These are phyloP conservation scores for Sebastes taczanowskii DNA, from an alignment of 2,797 vertebrate genomes.

Conservation along the genomic window DNA sequence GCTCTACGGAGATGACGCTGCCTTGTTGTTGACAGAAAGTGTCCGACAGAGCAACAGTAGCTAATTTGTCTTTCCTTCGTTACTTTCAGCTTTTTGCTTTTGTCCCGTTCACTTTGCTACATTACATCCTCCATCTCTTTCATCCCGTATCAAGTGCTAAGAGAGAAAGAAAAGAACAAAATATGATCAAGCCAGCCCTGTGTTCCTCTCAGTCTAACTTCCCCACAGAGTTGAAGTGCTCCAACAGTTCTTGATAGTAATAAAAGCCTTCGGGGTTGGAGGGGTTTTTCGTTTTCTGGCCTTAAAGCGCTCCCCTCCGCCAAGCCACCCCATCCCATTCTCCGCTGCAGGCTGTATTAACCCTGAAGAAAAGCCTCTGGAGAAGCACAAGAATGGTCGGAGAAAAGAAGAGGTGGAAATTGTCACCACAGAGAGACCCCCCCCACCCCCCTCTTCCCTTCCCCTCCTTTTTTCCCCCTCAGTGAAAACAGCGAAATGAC, in stretches of 20 bases:
- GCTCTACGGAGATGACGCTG: neutral
- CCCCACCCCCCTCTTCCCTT: constrained; percentile 74
- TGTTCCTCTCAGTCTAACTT: constrained; percentile 32
- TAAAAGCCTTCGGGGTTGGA: constrained; percentile 67
- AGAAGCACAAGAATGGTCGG: constrained; percentile 72
- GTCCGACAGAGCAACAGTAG: neutral
- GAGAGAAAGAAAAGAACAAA: neutral
- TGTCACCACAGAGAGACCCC: constrained; percentile 81
- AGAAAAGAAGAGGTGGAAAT: constrained; percentile 81
- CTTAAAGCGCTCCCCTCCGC: constrained; percentile 45
- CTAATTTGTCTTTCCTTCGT: neutral
- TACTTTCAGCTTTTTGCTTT: neutral
- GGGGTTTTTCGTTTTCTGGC: constrained; percentile 47
- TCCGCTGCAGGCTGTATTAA: constrained; percentile 74
- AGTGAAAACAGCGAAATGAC: constrained; percentile 71
- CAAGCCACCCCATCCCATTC: constrained; percentile 58
- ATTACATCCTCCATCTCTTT: neutral
- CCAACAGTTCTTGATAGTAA: constrained; percentile 67
- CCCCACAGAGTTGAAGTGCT: constrained; percentile 63
- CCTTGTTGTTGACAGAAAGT: neutral
- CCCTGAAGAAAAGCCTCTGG: constrained; percentile 69
- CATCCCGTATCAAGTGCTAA: neutral
- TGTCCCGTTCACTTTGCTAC: neutral
- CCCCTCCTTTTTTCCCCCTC: constrained; percentile 73
- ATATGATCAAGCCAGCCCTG: neutral